Percentiles rank a stretch among this genome's conserved stretches.
phyloP scores from a whole-genome alignment of 2,888 invertebrate species.

The Epirrhoe tristata region DNA sequence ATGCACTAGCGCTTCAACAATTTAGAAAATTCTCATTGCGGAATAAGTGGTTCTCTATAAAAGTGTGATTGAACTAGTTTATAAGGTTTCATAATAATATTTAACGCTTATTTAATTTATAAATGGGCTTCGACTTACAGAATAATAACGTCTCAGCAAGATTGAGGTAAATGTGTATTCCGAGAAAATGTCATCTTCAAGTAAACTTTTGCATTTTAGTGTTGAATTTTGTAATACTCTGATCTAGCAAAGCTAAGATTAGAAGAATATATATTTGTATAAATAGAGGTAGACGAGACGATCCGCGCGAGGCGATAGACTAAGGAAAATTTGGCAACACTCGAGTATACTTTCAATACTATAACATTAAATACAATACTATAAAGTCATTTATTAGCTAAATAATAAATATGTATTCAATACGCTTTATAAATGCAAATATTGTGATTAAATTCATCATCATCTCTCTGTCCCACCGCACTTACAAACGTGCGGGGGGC shows the following conservation, averaged over 20 bases:
- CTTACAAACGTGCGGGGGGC: too few species aligned
- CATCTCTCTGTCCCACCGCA: too few species aligned
- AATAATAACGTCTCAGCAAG: too few species aligned
- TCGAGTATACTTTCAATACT: constrained; percentile 40
- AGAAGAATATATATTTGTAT: constrained; percentile 19
- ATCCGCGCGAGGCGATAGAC: constrained; percentile 41
- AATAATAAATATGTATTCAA: constrained; percentile 35
- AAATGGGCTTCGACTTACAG: too few species aligned
- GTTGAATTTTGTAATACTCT: constrained; percentile 18
- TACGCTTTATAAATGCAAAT: constrained; percentile 42
- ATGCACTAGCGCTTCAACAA: constrained; percentile 20
- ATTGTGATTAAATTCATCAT: constrained; percentile 21
- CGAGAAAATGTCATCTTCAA: too few species aligned
- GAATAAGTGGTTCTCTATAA: not conserved
- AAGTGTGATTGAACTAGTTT: not conserved
- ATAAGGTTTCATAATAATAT: not conserved
- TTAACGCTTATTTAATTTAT: too few species aligned
- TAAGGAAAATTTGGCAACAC: constrained; percentile 73
- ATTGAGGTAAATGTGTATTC: too few species aligned
- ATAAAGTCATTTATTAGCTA: constrained; percentile 18
- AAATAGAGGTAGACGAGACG: constrained; percentile 33
- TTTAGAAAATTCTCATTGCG: constrained; percentile 25
- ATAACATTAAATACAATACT: constrained; percentile 34
- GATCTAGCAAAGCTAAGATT: constrained; percentile 13
- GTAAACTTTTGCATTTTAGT: too few species aligned